Conservation (phyloP, 2,797 vertebrate species). For the Podarcis siculus region DNA sequence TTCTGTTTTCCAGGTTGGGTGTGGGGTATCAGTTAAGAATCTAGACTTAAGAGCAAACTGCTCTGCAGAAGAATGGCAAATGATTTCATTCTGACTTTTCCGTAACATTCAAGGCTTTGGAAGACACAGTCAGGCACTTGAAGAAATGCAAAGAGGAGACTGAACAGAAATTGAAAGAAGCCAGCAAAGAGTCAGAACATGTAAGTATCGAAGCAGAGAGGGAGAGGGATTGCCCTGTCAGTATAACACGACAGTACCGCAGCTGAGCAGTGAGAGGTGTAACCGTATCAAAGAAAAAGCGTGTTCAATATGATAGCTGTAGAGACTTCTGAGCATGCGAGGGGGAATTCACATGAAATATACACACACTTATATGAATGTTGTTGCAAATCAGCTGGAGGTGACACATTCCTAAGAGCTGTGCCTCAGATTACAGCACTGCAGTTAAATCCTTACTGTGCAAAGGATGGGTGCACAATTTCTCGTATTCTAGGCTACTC, state of each 20-base stretch:
- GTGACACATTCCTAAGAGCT: no score
- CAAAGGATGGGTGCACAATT: no score
- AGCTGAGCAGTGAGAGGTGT: no score
- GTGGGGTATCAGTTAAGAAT: not conserved
- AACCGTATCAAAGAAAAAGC: no score
- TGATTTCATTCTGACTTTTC: constrained; percentile 1
- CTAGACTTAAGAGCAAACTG: not conserved
- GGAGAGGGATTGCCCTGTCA: not conserved
- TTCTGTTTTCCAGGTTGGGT: not conserved
- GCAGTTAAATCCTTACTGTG: no score
- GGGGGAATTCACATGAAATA: no score
- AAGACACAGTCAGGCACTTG: constrained; percentile 69
- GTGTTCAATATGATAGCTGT: no score
- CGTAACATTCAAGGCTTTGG: constrained; percentile 66
- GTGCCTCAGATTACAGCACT: no score
- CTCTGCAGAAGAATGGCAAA: not conserved
- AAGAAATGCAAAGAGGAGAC: constrained; percentile 69
- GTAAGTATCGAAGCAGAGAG: constrained; percentile 43
- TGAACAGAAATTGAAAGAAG: constrained; percentile 74
- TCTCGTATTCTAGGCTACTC: no score
- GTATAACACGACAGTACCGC: not conserved
- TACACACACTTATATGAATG: no score
- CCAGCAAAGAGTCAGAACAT: constrained; percentile 76
- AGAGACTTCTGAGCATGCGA: no score
- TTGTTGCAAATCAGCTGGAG: no score